Percentiles rank a stretch among this genome's conserved stretches.
These are phyloP conservation scores for Pygoscelis antarcticus DNA, from an alignment of 2,113 vertebrate species.

Conservation along the genomic window DNA sequence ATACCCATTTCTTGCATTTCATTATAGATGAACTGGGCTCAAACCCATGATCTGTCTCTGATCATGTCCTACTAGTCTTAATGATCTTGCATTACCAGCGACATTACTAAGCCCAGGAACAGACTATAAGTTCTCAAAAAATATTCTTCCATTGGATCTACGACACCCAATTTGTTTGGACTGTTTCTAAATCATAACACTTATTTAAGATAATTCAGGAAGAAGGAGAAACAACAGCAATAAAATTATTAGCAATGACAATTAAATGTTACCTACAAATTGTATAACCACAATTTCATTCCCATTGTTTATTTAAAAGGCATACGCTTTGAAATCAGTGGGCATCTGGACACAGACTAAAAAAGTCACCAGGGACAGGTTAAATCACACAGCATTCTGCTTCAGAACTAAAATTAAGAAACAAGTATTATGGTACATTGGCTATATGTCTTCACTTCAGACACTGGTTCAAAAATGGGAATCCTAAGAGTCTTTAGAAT, in stretches of 20 bases:
- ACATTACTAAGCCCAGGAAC: not conserved
- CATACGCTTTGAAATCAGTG: not conserved
- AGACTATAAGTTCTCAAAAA: not conserved
- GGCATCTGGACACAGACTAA: not conserved
- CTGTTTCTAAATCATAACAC: not conserved
- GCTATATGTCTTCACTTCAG: not conserved
- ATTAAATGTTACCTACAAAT: not conserved
- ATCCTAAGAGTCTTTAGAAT: not conserved
- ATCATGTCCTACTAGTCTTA: not conserved
- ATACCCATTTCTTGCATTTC: not conserved
- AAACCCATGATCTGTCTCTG: not conserved
- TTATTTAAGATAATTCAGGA: not conserved
- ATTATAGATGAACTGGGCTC: not conserved
- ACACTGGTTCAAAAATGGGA: not conserved
- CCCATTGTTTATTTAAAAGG: not conserved
- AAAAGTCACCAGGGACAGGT: not conserved
- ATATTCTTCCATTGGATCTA: not conserved
- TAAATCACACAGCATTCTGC: not conserved
- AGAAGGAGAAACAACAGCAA: not conserved
- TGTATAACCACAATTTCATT: not conserved
- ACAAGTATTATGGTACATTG: not conserved
- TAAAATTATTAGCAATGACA: not conserved
- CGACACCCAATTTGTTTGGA: not conserved
- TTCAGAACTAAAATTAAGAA: not conserved
- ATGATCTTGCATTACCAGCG: not conserved